phyloP scores from a whole-genome alignment of 2,113 vertebrate genomes.

The Piliocolobus tephrosceles region DNA sequence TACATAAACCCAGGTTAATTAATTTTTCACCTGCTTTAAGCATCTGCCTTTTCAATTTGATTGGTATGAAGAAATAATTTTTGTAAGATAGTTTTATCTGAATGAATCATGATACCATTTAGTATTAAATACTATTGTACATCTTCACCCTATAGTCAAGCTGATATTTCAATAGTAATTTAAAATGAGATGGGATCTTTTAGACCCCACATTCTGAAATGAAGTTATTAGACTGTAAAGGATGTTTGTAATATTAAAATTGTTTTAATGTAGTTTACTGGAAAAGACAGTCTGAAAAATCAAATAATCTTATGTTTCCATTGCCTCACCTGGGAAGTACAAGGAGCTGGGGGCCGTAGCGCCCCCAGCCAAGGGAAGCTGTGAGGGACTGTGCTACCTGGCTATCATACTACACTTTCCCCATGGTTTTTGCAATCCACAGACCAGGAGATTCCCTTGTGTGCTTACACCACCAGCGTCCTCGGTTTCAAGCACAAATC shows the following conservation, averaged over 20 bases:
- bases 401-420: no score
- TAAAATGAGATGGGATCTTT: not conserved
- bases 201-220: not conserved
- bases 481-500: no score
- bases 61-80: conserved; percentile 6
- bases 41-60: not conserved
- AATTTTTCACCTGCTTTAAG: conserved; percentile 17
- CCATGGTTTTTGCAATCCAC: no score
- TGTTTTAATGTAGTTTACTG: conserved; percentile 37
- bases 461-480: no score
- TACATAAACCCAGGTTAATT: not conserved
- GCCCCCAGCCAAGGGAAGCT: no score
- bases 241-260: conserved; percentile 29
- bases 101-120: not conserved
- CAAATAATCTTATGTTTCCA: conserved; percentile 59
- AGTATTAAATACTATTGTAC: not conserved
- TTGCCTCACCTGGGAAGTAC: no score
- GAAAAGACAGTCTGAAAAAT: conserved; percentile 62
- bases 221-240: not conserved
- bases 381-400: no score
- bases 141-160: not conserved
- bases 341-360: no score
- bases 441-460: no score
- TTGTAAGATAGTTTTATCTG: not conserved
- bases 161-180: not conserved